These are phyloP conservation scores for Geophilus truncorum DNA, from an alignment of 2,888 invertebrate species.

Conservation along the genomic window DNA sequence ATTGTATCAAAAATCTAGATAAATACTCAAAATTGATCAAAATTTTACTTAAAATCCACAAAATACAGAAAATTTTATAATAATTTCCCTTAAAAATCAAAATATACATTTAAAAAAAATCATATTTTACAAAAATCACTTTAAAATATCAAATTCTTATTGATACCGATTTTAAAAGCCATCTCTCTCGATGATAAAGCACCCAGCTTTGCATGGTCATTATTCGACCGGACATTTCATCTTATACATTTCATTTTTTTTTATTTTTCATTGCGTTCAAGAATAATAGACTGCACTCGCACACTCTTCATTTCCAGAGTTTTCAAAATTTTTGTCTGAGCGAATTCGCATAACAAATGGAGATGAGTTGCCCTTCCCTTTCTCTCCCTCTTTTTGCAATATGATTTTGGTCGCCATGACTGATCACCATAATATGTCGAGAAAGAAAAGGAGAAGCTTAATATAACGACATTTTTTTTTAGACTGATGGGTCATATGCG, in stretches of 20 bases:
- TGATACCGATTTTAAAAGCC: not conserved
- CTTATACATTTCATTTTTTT: not conserved
- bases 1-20: no score
- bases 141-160: no score
- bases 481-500: not conserved
- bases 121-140: no score
- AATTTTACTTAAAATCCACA: no score
- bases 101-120: no score
- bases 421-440: not conserved
- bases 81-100: no score
- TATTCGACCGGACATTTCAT: not conserved
- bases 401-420: not conserved
- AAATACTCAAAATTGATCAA: no score
- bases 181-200: not conserved
- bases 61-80: no score
- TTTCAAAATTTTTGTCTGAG: not conserved
- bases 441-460: not conserved
- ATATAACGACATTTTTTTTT: not conserved
- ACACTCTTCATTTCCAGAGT: not conserved
- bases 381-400: not conserved
- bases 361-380: not conserved
- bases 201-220: not conserved
- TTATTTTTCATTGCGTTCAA: not conserved
- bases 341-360: not conserved
- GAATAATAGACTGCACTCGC: not conserved